Evolutionary conservation across 2,113 vertebrate genomes (phyloP), one percentile per base, ranked within the genome.

Genomic region (Etheostoma cragini): DNA sequence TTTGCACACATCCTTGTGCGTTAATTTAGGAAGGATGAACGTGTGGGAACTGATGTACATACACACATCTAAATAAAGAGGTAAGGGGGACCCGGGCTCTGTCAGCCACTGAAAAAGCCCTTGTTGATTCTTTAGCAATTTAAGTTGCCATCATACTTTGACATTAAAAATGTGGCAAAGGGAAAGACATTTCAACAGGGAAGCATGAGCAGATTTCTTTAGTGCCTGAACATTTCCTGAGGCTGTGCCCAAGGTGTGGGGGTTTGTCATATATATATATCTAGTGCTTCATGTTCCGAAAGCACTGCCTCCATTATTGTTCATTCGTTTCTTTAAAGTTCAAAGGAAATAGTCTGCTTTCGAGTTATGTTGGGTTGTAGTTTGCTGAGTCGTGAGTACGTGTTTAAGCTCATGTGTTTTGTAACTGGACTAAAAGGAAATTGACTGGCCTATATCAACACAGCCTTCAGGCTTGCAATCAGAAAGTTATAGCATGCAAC

Each of bases 151-250:
- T 66, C 33, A 64, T 74, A 49, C 17, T 50, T 47, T 24, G 35
- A 67, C 42, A 38, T 58, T 69, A 79, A 17, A 75, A 72, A 53
- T 45, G 35, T 10, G 16, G 13, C 4, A 3, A 56, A 47, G 17
- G 8, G 35, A 35, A 22, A 61, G 56, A 13, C 7, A n/a, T 30
- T 52, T 26, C 35, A 21, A 22, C 5, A 42, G 33, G n/a, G 47
- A 73, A 64, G 52, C 46, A 30, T 68, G 21, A 50, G 65, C 49
- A 45, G 58, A 83, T 82, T 82, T 82, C 68, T 75, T 89, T 60
- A 42, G 54, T 8, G 50, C 12, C n/a, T 24, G 26, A 82, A 76
- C 81, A 78, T 65, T 65, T 84, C 69, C 64, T 47, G 12, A 1
- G 68, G 83, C 58, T 19, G 47, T 33, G 62, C 71, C 82, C 50